Base-by-base conservation (phyloP, 2,888 invertebrate species). In the Anaspis maculata region DNA sequence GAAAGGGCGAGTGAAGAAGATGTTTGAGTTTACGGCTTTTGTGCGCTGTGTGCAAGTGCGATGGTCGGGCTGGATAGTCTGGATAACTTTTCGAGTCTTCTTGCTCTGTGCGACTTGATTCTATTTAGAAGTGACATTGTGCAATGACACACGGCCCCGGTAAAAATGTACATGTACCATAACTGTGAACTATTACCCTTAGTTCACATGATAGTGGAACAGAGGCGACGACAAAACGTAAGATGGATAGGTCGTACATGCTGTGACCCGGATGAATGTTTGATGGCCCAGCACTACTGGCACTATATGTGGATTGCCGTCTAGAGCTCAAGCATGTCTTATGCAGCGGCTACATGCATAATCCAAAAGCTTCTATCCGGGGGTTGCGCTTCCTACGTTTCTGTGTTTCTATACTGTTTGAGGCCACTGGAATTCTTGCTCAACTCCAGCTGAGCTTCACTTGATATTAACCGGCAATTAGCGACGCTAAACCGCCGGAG, bases 211-310 rank as follows among this genome's bases (percentile, higher is more conserved):
- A 35, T 39, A 25, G 32, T 32, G 26, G 39, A 37, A 39, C 32
- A 32, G 35, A 32, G 49, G 50, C 48, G 51, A 52, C 47, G 52
- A 54, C 56, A 55, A 55, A 54, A 51, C 48, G 48, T 49, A 55
- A 56, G 56, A 56, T 51, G 51, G 50, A 56, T 56, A 50, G 52
- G 45, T 48, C 41, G 51, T 51, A 51, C 48, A 49, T 47, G 46
- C 49, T 49, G 57, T 56, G 58, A 59, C 59, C 59, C 48, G 57
- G 56, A 56, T 59, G 58, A 59, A 59, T 59, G 50, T 59, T 59
- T 59, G 58, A 59, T 59, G 43, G 54, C 40, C 45, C 39, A 37
- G 35, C 43, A 44, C 37, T 42, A 41, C 30, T 42, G 48, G 53
- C 51, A 52, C 54, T 52, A 50, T 53, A 54, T 51, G 52, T 53